A percentile compares a stretch with the other conserved stretches of the same genome.
These are phyloP conservation scores for Scrobipalpa costella DNA, from an alignment of 2,888 invertebrate genomes.

Conservation along the genomic window DNA sequence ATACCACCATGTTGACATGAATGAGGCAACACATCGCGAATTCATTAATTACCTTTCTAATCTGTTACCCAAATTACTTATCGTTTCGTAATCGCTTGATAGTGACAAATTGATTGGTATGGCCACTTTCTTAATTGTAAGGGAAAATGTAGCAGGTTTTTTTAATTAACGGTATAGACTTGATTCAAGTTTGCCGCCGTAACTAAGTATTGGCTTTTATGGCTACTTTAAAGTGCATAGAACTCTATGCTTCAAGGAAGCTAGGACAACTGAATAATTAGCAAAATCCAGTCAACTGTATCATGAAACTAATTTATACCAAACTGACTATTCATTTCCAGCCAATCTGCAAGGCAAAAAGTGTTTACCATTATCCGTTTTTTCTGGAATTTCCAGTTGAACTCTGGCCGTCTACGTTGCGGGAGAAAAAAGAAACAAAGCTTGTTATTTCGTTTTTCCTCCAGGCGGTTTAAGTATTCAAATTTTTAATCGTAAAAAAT, in stretches of 20 bases:
- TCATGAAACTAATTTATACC: constrained; percentile 20
- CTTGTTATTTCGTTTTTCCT: not conserved
- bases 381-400: constrained; percentile 2
- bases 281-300: constrained; percentile 23
- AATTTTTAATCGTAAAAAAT: not conserved
- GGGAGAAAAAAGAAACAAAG: constrained; percentile 15
- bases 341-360: constrained; percentile 15
- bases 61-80: not conserved
- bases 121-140: constrained; percentile 4
- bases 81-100: not conserved
- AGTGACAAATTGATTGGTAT: not conserved
- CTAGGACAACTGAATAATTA: constrained; percentile 21
- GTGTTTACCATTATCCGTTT: not conserved
- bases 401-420: not conserved
- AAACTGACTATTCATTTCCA: constrained; percentile 22
- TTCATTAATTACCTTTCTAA: constrained; percentile 11
- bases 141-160: not conserved
- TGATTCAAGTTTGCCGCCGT: constrained; percentile 4
- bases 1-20: constrained; percentile 12
- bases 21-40: constrained; percentile 3
- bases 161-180: not conserved
- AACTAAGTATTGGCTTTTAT: not conserved
- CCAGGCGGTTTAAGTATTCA: not conserved
- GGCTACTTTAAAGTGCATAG: not conserved
- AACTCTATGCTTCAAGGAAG: not conserved